Percentiles rank a stretch among this genome's conserved stretches.
These are phyloP conservation scores for Drosophila kepulauana DNA, from an alignment of 1,140 invertebrate genomes.

Conservation along the genomic window DNA sequence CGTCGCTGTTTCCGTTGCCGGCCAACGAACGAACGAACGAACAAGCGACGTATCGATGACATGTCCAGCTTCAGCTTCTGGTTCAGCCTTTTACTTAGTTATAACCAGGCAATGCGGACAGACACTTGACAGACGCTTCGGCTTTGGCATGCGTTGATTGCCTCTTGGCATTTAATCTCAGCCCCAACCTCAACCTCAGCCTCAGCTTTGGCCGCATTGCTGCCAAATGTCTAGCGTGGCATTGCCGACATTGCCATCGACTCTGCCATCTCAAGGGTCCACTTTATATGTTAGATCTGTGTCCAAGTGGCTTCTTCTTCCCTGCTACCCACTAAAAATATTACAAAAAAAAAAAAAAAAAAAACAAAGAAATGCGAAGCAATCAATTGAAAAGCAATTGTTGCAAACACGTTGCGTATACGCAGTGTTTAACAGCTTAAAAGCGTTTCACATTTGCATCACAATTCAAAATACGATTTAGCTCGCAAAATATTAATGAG, in stretches of 20 bases:
- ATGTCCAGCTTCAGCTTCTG: conserved; percentile 10
- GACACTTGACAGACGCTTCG: conserved; percentile 26
- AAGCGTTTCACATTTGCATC: neutral
- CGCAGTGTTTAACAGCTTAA: neutral
- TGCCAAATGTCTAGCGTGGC: conserved; percentile 31
- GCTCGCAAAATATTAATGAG: neutral
- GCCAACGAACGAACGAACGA: neutral
- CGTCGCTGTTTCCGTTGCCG: conserved; percentile 14
- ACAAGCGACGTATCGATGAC: conserved; percentile 17
- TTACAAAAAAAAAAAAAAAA: neutral
- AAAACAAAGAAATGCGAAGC: neutral
- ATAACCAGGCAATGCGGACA: conserved; percentile 11
- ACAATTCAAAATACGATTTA: neutral
- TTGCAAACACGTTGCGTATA: conserved; percentile 7
- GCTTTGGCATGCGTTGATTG: conserved; percentile 64
- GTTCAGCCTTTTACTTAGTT: conserved; percentile 3
- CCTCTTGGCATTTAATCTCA: conserved; percentile 68
- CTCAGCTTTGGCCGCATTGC: conserved; percentile 35
- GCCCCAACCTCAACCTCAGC: conserved; percentile 57
- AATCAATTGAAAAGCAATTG: conserved; percentile 8
- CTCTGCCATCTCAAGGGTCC: conserved; percentile 21
- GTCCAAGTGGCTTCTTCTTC: neutral
- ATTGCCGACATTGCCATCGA: neutral
- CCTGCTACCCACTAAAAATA: neutral
- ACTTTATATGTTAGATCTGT: conserved; percentile 7